Evolutionary conservation across 2,797 vertebrate genomes (phyloP), one percentile per base, ranked within the genome.

Genomic region (Okamejei kenojei): DNA sequence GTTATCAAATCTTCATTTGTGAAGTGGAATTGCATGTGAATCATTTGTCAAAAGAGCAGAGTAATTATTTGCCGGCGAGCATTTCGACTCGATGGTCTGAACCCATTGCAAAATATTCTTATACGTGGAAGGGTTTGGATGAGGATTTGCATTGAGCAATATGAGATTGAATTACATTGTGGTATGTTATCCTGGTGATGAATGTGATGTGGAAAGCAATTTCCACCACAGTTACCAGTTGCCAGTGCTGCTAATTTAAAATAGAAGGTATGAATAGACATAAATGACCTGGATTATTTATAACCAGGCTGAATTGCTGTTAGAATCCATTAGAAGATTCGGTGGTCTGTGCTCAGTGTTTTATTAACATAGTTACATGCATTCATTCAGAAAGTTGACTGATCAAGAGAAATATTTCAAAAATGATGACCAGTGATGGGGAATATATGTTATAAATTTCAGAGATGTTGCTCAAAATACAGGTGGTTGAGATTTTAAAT

Each of bases 211-310:
- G 94, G 93, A 94, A 95, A 95, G 93, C 93, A 93, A 94, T 94
- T 95, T 95, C 95, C 94, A 94, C 94, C 95, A 94, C 77, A 93
- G 90, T 86, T 96, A 94, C 95, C 96, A 96, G 95, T 95, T 96
- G 95, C 94, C 95, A 93, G 94, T 93, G 95, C 94, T 76, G 94
- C 94, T 94, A 96, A 94, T 94, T 94, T 96, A 94, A 95, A 95
- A 95, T 91, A n/a, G 90, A 35, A 74, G 94, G 94, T 94, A 95
- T 95, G 94, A 95, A 94, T 94, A 94, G 94, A 95, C 93, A 94
- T 95, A 96, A 96, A 96, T 96, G 96, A 95, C 96, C 94, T 95
- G 94, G 94, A 95, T 95, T 97, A 96, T 97, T 97, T 96, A 95
- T 96, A 96, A 96, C 95, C 93, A 93, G 92, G 71, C 93, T 95